These are phyloP conservation scores for Nannoperca obscura DNA, from an alignment of 2,797 vertebrate species.

Conservation along the genomic window DNA sequence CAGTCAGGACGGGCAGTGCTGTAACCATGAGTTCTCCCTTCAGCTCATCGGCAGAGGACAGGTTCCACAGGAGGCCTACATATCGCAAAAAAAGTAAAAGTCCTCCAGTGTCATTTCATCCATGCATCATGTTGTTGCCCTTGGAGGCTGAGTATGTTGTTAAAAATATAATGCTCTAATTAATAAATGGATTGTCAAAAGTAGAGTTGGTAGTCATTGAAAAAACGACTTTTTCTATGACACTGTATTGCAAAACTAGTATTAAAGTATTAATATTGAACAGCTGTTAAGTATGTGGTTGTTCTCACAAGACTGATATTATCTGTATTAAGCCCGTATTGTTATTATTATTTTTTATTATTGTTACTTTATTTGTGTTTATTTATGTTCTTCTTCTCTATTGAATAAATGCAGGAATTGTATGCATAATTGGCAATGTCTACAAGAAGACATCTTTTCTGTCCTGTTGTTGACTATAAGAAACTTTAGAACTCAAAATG, in stretches of 20 bases:
- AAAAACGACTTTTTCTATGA: too few species aligned
- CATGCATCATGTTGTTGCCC: not conserved
- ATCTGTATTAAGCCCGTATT: not conserved
- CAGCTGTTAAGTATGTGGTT: not conserved
- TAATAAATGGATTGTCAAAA: not conserved
- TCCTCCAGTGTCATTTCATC: not conserved
- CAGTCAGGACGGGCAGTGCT: constrained; percentile 88
- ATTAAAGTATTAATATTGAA: too few species aligned
- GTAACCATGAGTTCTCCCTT: constrained; percentile 87
- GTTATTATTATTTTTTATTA: not conserved
- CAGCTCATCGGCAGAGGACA: constrained; percentile 90
- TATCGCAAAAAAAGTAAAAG: not conserved
- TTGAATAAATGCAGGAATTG: not conserved
- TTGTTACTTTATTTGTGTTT: not conserved
- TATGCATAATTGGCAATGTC: too few species aligned
- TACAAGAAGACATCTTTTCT: too few species aligned
- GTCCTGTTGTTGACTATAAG: not conserved
- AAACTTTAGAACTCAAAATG: not conserved
- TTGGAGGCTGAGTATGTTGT: not conserved
- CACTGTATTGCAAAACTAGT: too few species aligned
- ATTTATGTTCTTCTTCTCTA: not conserved
- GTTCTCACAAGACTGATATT: not conserved
- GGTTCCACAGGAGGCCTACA: constrained; percentile 95
- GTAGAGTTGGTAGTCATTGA: too few species aligned
- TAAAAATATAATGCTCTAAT: not conserved